Evolutionary conservation across 2,113 vertebrate genomes (phyloP), one percentile per base, ranked within the genome.

Genomic region (Hippocampus zosterae): DNA sequence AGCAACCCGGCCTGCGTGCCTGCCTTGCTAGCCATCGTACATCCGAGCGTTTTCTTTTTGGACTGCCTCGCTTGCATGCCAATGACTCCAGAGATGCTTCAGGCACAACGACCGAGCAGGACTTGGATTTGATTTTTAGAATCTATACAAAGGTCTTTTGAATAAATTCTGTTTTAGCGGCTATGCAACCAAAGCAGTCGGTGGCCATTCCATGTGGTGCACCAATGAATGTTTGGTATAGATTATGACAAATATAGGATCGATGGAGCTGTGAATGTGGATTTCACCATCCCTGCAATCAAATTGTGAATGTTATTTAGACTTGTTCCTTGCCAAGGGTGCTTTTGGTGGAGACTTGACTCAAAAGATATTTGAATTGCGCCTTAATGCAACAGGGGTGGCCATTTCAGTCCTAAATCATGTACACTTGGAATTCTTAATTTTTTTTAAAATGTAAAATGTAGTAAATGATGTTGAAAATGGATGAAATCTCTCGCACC

Each of bases 281-380:
- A 19, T 60, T 50, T 60, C 57, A 2, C 27, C 27, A 33, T 23
- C 13, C 13, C 55, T 25, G 10, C 25, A 27, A 25, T 56, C 55
- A 25, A 25, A 23, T 57, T 29, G 16, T 29, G 10, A 9, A 56
- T 25, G 9, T 27, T 11, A 25, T 25, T 29, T 59, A 1, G 25
- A 29, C 13, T 15, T 25, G 25, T 59, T 75, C 23, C 61, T 71
- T 41, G 75, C 44, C 5, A 71, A 98, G 96, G 15, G 13, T 2
- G 0, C 2, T 60, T 60, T 57, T 25, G 12, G 23, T 23, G 3
- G 52, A 3, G 2, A 1, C 8, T 23, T 23, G 21, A 10, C 3
- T 55, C 21, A 55, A 23, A 10, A 25, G 55, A 27, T 6, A 3
- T 57, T 27, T 57, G 27, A 57, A 57, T 1, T 13, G 12, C 12